phyloP scores from a whole-genome alignment of 2,888 invertebrate genomes.

The Ennomos quercinarius region DNA sequence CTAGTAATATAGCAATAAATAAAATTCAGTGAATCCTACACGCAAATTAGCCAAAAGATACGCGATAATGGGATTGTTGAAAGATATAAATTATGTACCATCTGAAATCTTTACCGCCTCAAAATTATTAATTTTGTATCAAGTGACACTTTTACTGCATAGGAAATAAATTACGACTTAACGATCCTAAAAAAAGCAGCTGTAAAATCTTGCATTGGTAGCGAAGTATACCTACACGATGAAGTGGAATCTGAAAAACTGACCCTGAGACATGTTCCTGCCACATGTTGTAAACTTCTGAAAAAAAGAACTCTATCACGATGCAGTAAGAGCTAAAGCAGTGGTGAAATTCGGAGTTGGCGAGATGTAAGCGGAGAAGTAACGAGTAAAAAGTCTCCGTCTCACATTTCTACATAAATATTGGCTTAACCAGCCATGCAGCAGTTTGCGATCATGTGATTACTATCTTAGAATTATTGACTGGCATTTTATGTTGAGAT shows the following conservation, averaged over 20 bases:
- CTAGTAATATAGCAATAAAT: too few species aligned
- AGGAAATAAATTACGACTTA: conserved; percentile 56
- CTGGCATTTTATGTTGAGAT: too few species aligned
- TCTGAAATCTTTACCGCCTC: not conserved
- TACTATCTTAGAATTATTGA: conserved; percentile 41
- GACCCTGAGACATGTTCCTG: conserved; percentile 41
- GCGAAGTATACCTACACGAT: conserved; percentile 57
- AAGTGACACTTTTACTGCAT: conserved; percentile 62
- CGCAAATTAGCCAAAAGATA: too few species aligned
- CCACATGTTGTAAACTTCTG: conserved; percentile 30
- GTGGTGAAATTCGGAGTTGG: conserved; percentile 26
- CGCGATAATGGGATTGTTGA: conserved; percentile 8
- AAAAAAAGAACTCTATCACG: conserved; percentile 40
- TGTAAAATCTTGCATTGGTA: conserved; percentile 59
- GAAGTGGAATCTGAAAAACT: conserved; percentile 57
- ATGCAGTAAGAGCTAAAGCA: conserved; percentile 36
- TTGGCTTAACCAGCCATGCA: conserved; percentile 57
- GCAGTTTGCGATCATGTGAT: conserved; percentile 48
- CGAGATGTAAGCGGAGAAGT: conserved; percentile 52
- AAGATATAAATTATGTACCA: conserved; percentile 36
- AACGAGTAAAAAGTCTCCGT: conserved; percentile 62
- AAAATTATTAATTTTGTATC: conserved; percentile 54
- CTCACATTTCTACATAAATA: conserved; percentile 74
- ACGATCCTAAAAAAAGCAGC: conserved; percentile 53
- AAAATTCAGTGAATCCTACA: too few species aligned